phyloP scores from a whole-genome alignment of 1,140 invertebrate species.

The Apolygus lucorum region DNA sequence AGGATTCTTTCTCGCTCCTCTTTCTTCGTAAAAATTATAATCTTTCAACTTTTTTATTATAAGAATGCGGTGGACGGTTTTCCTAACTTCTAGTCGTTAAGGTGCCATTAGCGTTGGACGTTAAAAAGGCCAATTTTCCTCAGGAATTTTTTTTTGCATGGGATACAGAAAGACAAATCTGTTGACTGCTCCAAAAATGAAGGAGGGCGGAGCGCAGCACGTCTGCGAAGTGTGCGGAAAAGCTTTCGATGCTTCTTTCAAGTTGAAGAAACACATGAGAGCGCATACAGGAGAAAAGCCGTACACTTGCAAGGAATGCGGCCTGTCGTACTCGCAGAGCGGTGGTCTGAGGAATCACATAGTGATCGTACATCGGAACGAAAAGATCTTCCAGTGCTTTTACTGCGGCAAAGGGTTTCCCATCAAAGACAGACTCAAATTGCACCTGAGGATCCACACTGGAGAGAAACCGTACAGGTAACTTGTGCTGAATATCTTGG shows the following conservation, averaged over 20 bases:
- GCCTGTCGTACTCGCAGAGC: constrained; percentile 38
- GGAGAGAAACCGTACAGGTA: constrained; percentile 79
- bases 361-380: constrained; percentile 26
- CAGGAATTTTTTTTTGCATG: not conserved
- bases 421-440: constrained; percentile 64
- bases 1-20: not conserved
- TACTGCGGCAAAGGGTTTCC: constrained; percentile 56
- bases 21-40: not conserved
- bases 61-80: not conserved
- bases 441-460: constrained; percentile 49
- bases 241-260: constrained; percentile 27
- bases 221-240: constrained; percentile 27
- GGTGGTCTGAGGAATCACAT: constrained; percentile 31
- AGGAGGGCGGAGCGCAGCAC: constrained; percentile 12
- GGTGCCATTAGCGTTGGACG: not conserved
- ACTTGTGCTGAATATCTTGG: too few relatives aligned
- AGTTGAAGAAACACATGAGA: constrained; percentile 38
- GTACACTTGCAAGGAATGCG: constrained; percentile 33
- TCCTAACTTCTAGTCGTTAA: not conserved
- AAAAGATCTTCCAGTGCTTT: constrained; percentile 31
- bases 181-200: not conserved
- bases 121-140: not conserved
- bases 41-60: not conserved
- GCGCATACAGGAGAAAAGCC: constrained; percentile 38
- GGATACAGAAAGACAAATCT: not conserved